Base-by-base conservation (phyloP, 2,888 invertebrate species). In the Napeogenes sylphis region DNA sequence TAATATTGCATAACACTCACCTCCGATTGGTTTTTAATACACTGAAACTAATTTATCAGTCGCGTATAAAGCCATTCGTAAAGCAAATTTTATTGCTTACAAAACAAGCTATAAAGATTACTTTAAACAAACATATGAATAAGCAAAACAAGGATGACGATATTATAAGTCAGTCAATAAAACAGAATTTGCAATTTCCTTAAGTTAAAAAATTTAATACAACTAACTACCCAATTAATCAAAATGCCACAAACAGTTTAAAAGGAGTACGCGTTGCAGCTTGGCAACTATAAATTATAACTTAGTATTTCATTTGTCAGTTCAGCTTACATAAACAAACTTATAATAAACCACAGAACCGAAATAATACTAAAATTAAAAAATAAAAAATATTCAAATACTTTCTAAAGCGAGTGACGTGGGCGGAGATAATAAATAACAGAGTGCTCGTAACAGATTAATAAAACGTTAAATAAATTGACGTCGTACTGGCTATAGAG, bases 181-280 rank as follows among this genome's bases (percentile, higher is more conserved):
- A 38, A 38, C 38, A 38, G 1, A 6, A 38, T 6, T 38, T 8
- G 8, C 8, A 8, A 38, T 38, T 6, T 3, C 38, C 8, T 38
- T 5, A 35, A 35, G 35, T 35, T 35, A 38, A 21, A 21, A 21
- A 21, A 21, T 21, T 21, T 1, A 21, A 21, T 21, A 21, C 21
- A 21, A 21, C 21, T 21, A 66, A 68, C 63, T 64, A 55, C 64
- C 71, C 71, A 67, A 76, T 78, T 76, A 76, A 76, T 78, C 78
- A 76, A 68, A 61, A 68, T 66, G 74, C 70, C 73, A 68, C 70
- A 70, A 61, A 63, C 66, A 71, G 70, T 73, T 73, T 66, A 70
- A 71, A 73, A 73, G 66, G 67, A 69, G 67, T 69, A 65, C 55
- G 46, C 54, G 66, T 38, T 66, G 66, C 66, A 63, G 55, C 61